phyloP scores from a whole-genome alignment of 2,888 invertebrate species.

The Chesias legatella region DNA sequence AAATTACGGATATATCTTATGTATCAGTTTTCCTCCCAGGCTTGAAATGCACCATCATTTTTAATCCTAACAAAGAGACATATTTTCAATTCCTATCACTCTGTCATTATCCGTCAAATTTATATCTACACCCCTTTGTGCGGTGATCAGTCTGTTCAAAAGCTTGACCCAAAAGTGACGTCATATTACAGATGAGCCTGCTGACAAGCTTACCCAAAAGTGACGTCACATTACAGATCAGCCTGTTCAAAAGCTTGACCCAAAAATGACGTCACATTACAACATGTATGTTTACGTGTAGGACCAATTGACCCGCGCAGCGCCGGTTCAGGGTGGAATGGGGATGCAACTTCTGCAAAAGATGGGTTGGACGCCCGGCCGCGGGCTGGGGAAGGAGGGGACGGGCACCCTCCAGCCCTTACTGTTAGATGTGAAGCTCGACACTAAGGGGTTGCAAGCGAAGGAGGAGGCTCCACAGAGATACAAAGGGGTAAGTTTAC shows the following conservation, averaged over 20 bases:
- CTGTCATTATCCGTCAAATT: no score
- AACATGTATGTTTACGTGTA: constrained; percentile 57
- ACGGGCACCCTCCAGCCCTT: constrained; percentile 95
- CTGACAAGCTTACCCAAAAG: no score
- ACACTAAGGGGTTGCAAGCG: constrained; percentile 92
- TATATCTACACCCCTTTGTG: no score
- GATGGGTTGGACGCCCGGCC: constrained; percentile 99
- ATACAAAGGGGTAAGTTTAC: constrained; percentile 58
- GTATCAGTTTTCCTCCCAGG: no score
- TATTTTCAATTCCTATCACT: no score
- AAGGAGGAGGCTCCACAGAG: constrained; percentile 83
- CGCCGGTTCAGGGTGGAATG: constrained; percentile 95
- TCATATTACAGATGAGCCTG: no score
- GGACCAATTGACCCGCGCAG: constrained; percentile 95
- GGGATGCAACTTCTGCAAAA: constrained; percentile 98
- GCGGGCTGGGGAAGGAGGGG: constrained; percentile 97
- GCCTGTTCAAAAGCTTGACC: not conserved
- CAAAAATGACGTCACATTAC: not conserved
- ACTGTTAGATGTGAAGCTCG: constrained; percentile 95
- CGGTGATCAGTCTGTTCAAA: no score
- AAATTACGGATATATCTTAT: no score
- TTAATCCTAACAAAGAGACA: no score
- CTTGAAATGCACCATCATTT: no score
- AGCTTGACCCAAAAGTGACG: no score
- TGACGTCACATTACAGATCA: no score